Evolutionary conservation across 1,140 invertebrate genomes (phyloP).

Genomic region (Trypoxylus dichotomus): DNA sequence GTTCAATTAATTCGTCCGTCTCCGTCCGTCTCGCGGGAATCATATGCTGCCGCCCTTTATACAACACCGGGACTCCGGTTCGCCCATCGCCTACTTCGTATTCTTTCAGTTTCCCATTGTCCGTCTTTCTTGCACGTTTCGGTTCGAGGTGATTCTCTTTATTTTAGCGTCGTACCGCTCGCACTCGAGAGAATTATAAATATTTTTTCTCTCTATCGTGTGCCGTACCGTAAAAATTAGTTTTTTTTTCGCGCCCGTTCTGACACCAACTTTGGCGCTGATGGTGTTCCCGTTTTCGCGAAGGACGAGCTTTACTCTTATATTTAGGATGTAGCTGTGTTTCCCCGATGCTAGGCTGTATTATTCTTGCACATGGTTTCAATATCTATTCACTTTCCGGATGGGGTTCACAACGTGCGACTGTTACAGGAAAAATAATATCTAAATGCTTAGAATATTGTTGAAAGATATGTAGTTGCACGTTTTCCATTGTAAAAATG

Average conservation of each 20-base stretch:
- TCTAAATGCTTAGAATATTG: neutral
- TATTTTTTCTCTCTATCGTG: constrained; percentile 41
- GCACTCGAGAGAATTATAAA: constrained; percentile 44
- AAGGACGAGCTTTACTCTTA: constrained; percentile 5
- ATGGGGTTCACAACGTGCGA: neutral
- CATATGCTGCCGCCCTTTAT: constrained; percentile 39
- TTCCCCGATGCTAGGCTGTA: neutral
- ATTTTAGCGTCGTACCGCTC: constrained; percentile 30
- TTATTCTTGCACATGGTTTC: constrained; percentile 13
- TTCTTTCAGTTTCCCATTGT: constrained; percentile 13
- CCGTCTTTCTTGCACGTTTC: constrained; percentile 7
- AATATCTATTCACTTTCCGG: constrained; percentile 22
- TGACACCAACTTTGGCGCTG: constrained; percentile 6
- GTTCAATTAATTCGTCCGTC: constrained; percentile 45
- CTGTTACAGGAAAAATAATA: neutral
- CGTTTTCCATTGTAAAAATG: no score
- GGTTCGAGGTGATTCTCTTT: constrained; percentile 23
- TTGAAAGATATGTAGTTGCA: neutral
- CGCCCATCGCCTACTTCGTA: constrained; percentile 10
- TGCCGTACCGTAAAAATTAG: constrained; percentile 42
- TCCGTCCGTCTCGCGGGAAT: constrained; percentile 44
- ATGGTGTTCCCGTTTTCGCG: neutral
- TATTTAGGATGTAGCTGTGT: constrained; percentile 3
- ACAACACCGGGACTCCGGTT: constrained; percentile 10
- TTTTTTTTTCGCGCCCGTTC: constrained; percentile 36